Base-by-base conservation (phyloP, 35 echinoderm and acorn worm genomes). In the Nesometra sesokonis region DNA sequence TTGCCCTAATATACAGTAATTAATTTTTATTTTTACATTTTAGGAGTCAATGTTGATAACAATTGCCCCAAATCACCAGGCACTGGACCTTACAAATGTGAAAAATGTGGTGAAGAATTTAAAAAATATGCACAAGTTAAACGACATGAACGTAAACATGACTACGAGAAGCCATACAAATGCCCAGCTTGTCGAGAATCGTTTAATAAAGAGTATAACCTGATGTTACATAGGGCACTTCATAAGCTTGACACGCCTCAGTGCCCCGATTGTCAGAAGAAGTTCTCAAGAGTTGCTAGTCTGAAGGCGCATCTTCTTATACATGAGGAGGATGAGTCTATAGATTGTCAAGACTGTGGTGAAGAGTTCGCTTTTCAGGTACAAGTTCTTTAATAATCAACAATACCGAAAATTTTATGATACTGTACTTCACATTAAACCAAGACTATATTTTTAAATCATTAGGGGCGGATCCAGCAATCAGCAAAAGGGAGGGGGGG, bases 351-450 rank as follows among this genome's bases (percentile, higher is more conserved):
- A n/a, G 95, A 98, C 39, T 98, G 95, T 86, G 95, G 95, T 17
- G 95, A 98, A 86, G 95, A 98, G 80, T 98, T 98, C 36, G 81
- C 81, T 46, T 82, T 98, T 13, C 95, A 98, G 92, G 95, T 98
- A 78, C n/a, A n/a, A n/a, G n/a, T n/a, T n/a, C n/a, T n/a, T n/a
- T n/a, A n/a, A n/a, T n/a, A n/a, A n/a, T n/a, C n/a, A n/a, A n/a
- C n/a, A n/a, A n/a, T n/a, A n/a, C n/a, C n/a, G n/a, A n/a, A n/a
- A n/a, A n/a, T n/a, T n/a, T n/a, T n/a, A n/a, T n/a, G n/a, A n/a
- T n/a, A n/a, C n/a, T n/a, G n/a, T n/a, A n/a, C n/a, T n/a, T n/a
- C n/a, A n/a, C n/a, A n/a, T n/a, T n/a, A n/a, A n/a, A n/a, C n/a
- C n/a, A n/a, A n/a, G n/a, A n/a, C n/a, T n/a, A n/a, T n/a, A n/a